Conservation (phyloP, 2,888 invertebrate species). For the Philereme transversata region DNA sequence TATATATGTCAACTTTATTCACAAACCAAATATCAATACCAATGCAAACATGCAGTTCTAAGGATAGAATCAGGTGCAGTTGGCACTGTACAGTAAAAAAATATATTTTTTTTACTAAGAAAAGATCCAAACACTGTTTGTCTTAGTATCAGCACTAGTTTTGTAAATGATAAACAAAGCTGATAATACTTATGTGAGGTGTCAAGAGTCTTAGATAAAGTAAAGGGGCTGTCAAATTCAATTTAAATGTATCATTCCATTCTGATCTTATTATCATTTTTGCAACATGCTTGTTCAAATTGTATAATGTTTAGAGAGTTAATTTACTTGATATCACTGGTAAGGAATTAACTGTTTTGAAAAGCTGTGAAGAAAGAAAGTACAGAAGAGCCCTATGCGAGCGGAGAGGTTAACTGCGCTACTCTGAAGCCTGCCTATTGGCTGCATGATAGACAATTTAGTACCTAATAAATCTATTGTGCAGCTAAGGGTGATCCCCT, state of each 20-base stretch:
- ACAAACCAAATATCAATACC: background rate
- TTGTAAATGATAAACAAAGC: constrained; percentile 18
- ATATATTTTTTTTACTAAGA: constrained; percentile 22
- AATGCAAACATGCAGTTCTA: background rate
- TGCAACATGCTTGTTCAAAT: too few relatives aligned
- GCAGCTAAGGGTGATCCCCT: too few relatives aligned
- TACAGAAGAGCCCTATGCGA: too few relatives aligned
- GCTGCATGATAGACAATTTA: too few relatives aligned
- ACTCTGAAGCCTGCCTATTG: too few relatives aligned
- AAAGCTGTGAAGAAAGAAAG: too few relatives aligned
- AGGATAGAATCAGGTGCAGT: background rate
- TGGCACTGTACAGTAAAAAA: constrained; percentile 6
- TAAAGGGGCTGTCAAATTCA: constrained; percentile 3
- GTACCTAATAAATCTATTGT: too few relatives aligned
- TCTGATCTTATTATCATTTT: background rate
- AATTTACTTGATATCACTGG: too few relatives aligned
- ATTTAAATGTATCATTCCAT: background rate
- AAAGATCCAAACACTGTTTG: constrained; percentile 15
- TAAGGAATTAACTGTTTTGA: too few relatives aligned
- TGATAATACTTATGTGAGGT: constrained; percentile 16
- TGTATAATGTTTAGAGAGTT: too few relatives aligned
- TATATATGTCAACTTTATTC: background rate
- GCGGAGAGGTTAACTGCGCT: too few relatives aligned
- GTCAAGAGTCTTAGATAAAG: constrained; percentile 8
- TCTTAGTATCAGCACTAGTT: constrained; percentile 21